phyloP scores from a whole-genome alignment of 2,888 invertebrate species.

The Acrobasis suavella region DNA sequence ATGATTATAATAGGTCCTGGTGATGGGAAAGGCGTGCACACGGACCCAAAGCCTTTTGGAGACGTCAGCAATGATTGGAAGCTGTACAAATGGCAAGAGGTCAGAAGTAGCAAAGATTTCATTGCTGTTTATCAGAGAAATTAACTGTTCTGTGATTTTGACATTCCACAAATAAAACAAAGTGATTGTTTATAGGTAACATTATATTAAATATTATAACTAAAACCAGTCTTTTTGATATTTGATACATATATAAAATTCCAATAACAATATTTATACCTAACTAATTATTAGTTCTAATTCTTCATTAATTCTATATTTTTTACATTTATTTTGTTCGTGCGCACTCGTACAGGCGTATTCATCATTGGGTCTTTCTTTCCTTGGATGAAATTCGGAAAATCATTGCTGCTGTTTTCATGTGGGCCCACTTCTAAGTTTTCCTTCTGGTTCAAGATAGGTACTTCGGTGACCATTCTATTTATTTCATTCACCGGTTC shows the following conservation, averaged over 20 bases:
- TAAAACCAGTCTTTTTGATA: slow-evolving; percentile 45
- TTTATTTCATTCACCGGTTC: slow-evolving; percentile 60
- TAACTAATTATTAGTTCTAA: slow-evolving; percentile 35
- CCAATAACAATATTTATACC: slow-evolving; percentile 21
- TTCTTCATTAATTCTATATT: slow-evolving; percentile 79
- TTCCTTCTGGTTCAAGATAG: slow-evolving; percentile 63
- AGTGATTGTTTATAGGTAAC: slow-evolving; percentile 16
- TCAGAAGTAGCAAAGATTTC: slow-evolving; percentile 84
- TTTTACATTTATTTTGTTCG: slow-evolving; percentile 76
- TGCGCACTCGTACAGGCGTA: slow-evolving; percentile 62
- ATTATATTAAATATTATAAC: slow-evolving; percentile 33
- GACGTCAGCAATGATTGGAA: slow-evolving; percentile 82
- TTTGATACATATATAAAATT: slow-evolving; percentile 26
- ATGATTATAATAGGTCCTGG: slow-evolving; percentile 89
- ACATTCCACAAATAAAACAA: slow-evolving; percentile 14
- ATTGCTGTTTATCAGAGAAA: slow-evolving; percentile 82
- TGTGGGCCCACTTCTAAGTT: slow-evolving; percentile 43
- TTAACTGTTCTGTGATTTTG: neutral
- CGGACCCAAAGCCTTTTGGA: slow-evolving; percentile 87
- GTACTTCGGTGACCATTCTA: slow-evolving; percentile 65
- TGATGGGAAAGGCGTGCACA: slow-evolving; percentile 83
- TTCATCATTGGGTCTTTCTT: slow-evolving; percentile 78
- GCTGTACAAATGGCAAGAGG: slow-evolving; percentile 80
- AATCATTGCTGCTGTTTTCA: slow-evolving; percentile 52
- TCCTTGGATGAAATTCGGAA: slow-evolving; percentile 64